These are phyloP conservation scores for Gastrophysa polygoni DNA, from an alignment of 2,888 invertebrate species.

Conservation along the genomic window DNA sequence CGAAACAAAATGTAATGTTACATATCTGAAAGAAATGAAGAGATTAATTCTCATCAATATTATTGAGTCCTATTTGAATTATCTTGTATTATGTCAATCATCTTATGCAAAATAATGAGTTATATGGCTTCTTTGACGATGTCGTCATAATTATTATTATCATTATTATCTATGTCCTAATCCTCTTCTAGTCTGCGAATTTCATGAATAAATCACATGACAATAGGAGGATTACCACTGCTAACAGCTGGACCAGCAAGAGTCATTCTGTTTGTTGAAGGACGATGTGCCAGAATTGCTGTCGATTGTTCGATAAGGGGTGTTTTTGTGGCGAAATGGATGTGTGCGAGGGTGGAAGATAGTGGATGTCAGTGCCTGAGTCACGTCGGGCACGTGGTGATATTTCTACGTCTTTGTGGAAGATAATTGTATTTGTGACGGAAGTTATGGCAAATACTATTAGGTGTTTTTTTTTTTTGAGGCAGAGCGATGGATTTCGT, in stretches of 20 bases:
- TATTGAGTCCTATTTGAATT: too few relatives aligned
- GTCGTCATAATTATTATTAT: too few relatives aligned
- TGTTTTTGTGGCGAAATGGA: slow-evolving; percentile 9
- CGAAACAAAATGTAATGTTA: too few relatives aligned
- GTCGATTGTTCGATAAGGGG: slow-evolving; percentile 36
- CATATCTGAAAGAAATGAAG: too few relatives aligned
- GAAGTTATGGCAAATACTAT: background rate
- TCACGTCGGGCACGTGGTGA: background rate
- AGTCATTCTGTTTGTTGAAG: slow-evolving; percentile 38
- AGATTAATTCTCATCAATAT: too few relatives aligned
- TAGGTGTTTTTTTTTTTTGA: background rate
- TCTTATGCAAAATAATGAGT: too few relatives aligned
- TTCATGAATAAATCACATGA: slow-evolving; percentile 33
- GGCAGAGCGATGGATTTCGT: background rate
- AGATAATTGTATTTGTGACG: background rate
- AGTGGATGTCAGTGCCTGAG: background rate
- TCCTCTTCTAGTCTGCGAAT: slow-evolving; percentile 13
- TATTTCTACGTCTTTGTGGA: background rate
- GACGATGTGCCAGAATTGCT: slow-evolving; percentile 37
- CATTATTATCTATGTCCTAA: too few relatives aligned
- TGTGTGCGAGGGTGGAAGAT: slow-evolving; percentile 25
- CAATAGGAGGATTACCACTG: slow-evolving; percentile 29
- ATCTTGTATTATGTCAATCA: too few relatives aligned
- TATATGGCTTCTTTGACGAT: too few relatives aligned
- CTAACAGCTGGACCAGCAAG: slow-evolving; percentile 21